Percentiles rank a stretch among this genome's conserved stretches.
These are phyloP conservation scores for Pluvianellus socialis DNA, from an alignment of 2,113 vertebrate species.

Conservation along the genomic window DNA sequence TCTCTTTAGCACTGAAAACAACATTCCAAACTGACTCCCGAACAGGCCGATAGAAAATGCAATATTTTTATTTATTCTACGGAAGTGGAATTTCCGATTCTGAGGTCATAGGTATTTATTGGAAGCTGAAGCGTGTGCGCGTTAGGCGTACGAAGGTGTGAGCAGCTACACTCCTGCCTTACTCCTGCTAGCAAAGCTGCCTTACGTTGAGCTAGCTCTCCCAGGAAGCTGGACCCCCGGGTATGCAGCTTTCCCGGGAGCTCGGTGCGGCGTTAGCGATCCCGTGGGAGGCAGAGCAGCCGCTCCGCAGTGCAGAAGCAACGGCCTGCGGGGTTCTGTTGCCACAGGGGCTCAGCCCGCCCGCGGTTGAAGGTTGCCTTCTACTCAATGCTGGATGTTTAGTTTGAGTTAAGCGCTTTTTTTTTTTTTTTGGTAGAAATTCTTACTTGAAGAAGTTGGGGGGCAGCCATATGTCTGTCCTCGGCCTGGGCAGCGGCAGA, in stretches of 20 bases:
- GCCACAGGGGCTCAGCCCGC: neutral
- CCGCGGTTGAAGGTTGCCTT: neutral
- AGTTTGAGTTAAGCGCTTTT: neutral
- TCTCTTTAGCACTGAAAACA: neutral
- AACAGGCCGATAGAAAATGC: conserved; percentile 72
- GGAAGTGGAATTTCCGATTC: neutral
- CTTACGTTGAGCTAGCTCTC: neutral
- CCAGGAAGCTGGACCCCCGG: neutral
- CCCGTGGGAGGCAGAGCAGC: rapidly evolving
- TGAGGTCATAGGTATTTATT: conserved; percentile 35
- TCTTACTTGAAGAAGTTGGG: neutral
- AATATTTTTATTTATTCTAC: conserved; percentile 77
- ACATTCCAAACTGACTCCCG: conserved; percentile 16
- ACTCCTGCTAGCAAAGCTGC: neutral
- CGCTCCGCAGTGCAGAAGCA: neutral
- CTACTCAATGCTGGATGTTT: neutral
- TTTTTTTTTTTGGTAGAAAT: neutral
- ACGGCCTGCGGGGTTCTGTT: rapidly evolving
- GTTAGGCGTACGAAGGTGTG: neutral
- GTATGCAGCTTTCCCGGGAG: rapidly evolving
- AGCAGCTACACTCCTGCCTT: neutral
- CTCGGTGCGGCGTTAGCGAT: rapidly evolving
- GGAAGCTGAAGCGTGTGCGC: neutral
- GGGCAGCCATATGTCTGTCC: neutral
- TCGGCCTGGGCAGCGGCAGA: neutral